phyloP scores from a whole-genome alignment of 2,113 vertebrate genomes.

The Benitochromis conjunctus region DNA sequence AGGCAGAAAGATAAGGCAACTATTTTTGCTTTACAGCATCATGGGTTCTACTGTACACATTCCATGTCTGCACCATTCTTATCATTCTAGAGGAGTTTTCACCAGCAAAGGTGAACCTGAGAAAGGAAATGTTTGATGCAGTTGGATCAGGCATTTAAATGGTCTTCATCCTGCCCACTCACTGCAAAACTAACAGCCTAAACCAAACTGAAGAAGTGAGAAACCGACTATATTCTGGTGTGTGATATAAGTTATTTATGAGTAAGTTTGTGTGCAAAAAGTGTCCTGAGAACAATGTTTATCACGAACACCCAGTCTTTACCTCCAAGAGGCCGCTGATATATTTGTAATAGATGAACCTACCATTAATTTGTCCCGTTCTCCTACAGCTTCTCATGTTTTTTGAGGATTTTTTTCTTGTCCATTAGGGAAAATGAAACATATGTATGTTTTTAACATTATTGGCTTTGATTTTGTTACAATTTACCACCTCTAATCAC shows the following conservation, averaged over 20 bases:
- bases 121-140: not conserved
- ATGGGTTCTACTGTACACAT: not conserved
- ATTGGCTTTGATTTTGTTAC: not conserved
- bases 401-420: not conserved
- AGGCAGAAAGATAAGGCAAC: not conserved
- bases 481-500: not conserved
- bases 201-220: not conserved
- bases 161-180: not conserved
- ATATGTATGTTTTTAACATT: not conserved
- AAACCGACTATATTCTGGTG: not conserved
- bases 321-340: not conserved
- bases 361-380: not conserved
- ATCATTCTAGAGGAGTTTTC: not conserved
- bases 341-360: not conserved
- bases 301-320: not conserved
- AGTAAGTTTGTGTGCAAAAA: not conserved
- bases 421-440: not conserved
- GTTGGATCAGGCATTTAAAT: not conserved
- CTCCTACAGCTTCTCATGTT: fast-evolving
- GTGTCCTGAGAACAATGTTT: not conserved
- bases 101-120: not conserved
- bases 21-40: not conserved
- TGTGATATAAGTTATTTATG: not conserved
- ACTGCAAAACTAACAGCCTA: not conserved
- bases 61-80: not conserved